Evolutionary conservation across 2,888 invertebrate species (phyloP).

Genomic region (Halictus ligatus): DNA sequence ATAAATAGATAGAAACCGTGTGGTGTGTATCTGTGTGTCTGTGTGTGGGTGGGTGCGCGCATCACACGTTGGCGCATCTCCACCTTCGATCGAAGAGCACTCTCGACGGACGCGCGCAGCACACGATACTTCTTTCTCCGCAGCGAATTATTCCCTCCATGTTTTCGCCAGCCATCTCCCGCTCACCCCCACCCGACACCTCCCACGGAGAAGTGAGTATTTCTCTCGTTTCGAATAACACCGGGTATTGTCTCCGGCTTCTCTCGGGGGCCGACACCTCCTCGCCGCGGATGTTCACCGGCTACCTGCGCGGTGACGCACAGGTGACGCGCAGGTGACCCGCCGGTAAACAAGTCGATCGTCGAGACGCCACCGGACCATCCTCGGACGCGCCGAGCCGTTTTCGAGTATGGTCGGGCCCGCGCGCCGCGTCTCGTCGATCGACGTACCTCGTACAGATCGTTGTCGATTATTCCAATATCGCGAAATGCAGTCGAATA

Average conservation of each 20-base stretch:
- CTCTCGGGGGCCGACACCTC: slow-evolving; percentile 27
- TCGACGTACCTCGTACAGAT: not conserved
- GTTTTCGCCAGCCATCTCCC: slow-evolving; percentile 4
- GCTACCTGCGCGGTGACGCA: slow-evolving; percentile 69
- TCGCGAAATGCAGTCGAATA: too few species aligned
- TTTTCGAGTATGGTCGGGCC: not conserved
- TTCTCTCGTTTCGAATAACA: not conserved
- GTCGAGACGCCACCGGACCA: slow-evolving; percentile 35
- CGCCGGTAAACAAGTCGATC: slow-evolving; percentile 57
- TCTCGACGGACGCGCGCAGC: slow-evolving; percentile 8
- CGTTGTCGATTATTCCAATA: too few species aligned
- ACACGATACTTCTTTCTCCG: not conserved
- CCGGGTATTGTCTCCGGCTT: slow-evolving; percentile 2
- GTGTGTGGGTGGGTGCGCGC: not conserved
- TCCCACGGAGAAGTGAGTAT: slow-evolving; percentile 75
- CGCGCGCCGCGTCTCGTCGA: not conserved
- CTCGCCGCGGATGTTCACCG: slow-evolving; percentile 48
- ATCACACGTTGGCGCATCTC: not conserved
- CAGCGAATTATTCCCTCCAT: slow-evolving; percentile 13
- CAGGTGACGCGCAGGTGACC: slow-evolving; percentile 73
- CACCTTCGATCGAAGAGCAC: not conserved
- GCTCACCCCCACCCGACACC: not conserved
- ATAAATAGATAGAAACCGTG: not conserved
- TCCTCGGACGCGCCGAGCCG: not conserved
- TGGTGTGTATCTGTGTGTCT: too few species aligned